Evolutionary conservation across 92 coral and sea anemone genomes (phyloP).

Genomic region (Nematostella vectensis): DNA sequence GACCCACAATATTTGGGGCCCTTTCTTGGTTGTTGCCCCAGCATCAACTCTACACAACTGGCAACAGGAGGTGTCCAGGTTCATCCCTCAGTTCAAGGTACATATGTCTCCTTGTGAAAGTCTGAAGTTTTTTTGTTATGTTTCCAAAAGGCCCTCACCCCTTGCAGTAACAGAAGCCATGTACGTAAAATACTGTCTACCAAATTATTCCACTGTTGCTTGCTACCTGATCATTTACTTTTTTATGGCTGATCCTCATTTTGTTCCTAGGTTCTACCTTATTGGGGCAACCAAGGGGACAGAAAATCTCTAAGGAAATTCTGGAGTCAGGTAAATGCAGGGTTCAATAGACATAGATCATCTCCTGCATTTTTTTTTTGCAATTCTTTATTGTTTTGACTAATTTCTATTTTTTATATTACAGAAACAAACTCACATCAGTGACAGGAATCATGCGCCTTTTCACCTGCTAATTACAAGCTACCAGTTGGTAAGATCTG

Average conservation of each 20-base stretch:
- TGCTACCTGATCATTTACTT: too few species aligned
- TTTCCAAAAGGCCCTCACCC: too few species aligned
- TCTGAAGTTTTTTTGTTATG: too few species aligned
- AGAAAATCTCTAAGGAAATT: constrained; percentile 92
- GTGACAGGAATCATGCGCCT: constrained; percentile 89
- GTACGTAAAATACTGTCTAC: neutral
- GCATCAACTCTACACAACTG: constrained; percentile 98
- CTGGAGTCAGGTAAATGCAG: constrained; percentile 88
- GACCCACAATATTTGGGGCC: constrained; percentile 97
- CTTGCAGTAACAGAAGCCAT: too few species aligned
- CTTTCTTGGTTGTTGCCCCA: constrained; percentile 98
- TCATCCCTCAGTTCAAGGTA: constrained; percentile 88
- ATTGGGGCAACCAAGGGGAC: constrained; percentile 98
- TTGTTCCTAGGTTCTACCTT: constrained; percentile 83
- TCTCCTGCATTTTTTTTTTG: too few species aligned
- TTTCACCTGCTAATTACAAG: constrained; percentile 95
- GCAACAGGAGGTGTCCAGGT: constrained; percentile 97
- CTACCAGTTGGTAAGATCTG: constrained; percentile 89
- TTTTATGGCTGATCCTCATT: too few species aligned
- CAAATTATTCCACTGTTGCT: neutral
- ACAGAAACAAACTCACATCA: constrained; percentile 89
- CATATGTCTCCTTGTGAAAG: neutral
- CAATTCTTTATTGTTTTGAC: too few species aligned
- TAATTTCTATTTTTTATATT: too few species aligned
- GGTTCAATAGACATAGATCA: too few species aligned